Evolutionary conservation across 1,140 invertebrate genomes (phyloP).

Genomic region (Rhizoglyphus robini): DNA sequence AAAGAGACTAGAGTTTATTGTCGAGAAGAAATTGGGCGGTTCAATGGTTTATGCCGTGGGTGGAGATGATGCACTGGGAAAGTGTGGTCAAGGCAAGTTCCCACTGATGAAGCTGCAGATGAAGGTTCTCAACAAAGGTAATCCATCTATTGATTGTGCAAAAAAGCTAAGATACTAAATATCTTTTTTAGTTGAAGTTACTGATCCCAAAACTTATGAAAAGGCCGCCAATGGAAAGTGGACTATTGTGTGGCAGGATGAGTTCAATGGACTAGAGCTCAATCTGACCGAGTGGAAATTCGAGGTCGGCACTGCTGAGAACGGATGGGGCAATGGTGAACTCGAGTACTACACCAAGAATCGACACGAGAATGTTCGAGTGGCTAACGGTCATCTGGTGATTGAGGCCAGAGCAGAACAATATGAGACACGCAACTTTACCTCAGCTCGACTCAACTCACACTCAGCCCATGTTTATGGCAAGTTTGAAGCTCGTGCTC

Average conservation of each 20-base stretch:
- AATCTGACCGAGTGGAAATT: conserved; percentile 21
- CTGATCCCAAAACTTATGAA: no score
- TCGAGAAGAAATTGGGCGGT: conserved; percentile 35
- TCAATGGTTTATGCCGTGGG: conserved; percentile 53
- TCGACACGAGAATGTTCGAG: conserved; percentile 7
- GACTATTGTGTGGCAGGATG: conserved; percentile 24
- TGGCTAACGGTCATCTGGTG: conserved; percentile 17
- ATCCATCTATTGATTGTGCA: no score
- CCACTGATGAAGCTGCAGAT: no score
- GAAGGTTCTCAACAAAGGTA: conserved; percentile 25
- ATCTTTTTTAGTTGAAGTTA: no score
- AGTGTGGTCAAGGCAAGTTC: conserved; percentile 27
- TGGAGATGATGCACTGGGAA: conserved; percentile 35
- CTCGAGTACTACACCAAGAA: conserved; percentile 4
- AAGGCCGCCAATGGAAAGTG: no score
- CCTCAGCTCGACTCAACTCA: neutral
- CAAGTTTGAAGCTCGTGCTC: conserved; percentile 11
- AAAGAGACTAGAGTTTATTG: conserved; percentile 29
- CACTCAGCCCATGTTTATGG: conserved; percentile 10
- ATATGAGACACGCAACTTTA: neutral
- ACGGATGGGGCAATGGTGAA: conserved; percentile 11
- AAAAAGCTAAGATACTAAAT: no score
- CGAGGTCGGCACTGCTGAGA: conserved; percentile 21
- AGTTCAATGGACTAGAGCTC: conserved; percentile 18
- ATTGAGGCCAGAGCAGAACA: conserved; percentile 7